Evolutionary conservation across 2,888 invertebrate genomes (phyloP).

Genomic region (Amorpha juglandis): DNA sequence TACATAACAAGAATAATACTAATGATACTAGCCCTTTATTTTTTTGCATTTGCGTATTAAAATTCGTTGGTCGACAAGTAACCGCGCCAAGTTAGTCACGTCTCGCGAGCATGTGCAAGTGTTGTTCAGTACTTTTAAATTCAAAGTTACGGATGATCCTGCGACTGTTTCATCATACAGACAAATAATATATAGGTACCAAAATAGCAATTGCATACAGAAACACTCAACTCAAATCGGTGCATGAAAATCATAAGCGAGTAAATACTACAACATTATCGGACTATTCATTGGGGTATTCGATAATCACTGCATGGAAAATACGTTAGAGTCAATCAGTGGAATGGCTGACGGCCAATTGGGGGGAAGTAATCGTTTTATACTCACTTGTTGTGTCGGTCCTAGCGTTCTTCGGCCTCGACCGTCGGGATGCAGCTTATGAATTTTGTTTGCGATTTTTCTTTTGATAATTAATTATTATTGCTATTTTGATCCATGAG

Average conservation of each 20-base stretch:
- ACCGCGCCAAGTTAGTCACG: too few relatives aligned
- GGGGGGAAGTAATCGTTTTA: neutral
- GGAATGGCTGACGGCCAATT: conserved; percentile 3
- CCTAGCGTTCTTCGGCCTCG: neutral
- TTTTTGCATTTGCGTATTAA: too few relatives aligned
- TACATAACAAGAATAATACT: too few relatives aligned
- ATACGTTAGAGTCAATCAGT: conserved; percentile 13
- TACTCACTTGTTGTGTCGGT: neutral
- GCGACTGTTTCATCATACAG: too few relatives aligned
- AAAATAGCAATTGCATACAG: neutral
- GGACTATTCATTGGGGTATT: neutral
- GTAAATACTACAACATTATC: neutral
- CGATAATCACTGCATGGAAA: conserved; percentile 6
- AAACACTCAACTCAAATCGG: neutral
- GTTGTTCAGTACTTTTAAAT: too few relatives aligned
- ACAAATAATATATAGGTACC: too few relatives aligned
- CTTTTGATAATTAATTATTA: too few relatives aligned
- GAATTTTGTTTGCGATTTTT: neutral
- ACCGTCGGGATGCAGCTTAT: neutral
- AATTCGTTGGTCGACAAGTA: too few relatives aligned
- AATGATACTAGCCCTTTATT: too few relatives aligned
- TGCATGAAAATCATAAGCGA: neutral
- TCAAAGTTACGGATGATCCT: too few relatives aligned
- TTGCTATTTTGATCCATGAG: too few relatives aligned
- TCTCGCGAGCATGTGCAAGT: too few relatives aligned